These are phyloP conservation scores for Ernsta delagoae DNA, from an alignment of 2,888 invertebrate genomes.

Conservation along the genomic window DNA sequence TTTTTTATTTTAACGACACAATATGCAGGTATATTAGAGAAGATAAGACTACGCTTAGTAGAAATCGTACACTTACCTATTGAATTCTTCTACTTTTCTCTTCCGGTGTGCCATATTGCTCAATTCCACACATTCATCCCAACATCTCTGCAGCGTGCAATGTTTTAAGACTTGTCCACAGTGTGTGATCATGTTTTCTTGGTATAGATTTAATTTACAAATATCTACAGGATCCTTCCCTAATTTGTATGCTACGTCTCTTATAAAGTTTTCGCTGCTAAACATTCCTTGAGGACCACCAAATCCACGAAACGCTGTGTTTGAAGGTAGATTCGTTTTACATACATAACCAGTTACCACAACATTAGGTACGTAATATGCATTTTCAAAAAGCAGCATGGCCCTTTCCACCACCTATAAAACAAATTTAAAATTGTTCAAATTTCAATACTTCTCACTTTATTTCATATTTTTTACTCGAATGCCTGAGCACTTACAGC, in stretches of 20 bases:
- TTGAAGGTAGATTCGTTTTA: constrained; percentile 95
- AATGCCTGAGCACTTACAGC: constrained; percentile 82
- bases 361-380: constrained; percentile 91
- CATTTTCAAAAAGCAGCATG: constrained; percentile 93
- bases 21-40: no score
- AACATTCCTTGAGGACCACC: constrained; percentile 97
- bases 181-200: constrained; percentile 91
- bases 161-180: constrained; percentile 90
- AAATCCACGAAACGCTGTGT: constrained; percentile 97
- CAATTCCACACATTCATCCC: constrained; percentile 90
- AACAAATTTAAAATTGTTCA: no score
- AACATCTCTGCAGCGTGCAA: constrained; percentile 91
- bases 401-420: constrained; percentile 91
- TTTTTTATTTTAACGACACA: no score
- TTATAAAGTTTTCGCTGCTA: constrained; percentile 90
- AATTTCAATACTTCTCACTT: no score
- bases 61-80: constrained; percentile 81
- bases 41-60: no score
- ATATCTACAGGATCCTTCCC: constrained; percentile 87
- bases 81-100: constrained; percentile 87
- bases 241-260: constrained; percentile 90
- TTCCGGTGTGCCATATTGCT: constrained; percentile 87
- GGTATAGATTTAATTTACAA: constrained; percentile 90
- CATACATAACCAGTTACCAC: constrained; percentile 90
- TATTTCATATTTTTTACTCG: not conserved